These are phyloP conservation scores for Troides oblongomaculatus DNA, from an alignment of 2,888 invertebrate genomes.

Conservation along the genomic window DNA sequence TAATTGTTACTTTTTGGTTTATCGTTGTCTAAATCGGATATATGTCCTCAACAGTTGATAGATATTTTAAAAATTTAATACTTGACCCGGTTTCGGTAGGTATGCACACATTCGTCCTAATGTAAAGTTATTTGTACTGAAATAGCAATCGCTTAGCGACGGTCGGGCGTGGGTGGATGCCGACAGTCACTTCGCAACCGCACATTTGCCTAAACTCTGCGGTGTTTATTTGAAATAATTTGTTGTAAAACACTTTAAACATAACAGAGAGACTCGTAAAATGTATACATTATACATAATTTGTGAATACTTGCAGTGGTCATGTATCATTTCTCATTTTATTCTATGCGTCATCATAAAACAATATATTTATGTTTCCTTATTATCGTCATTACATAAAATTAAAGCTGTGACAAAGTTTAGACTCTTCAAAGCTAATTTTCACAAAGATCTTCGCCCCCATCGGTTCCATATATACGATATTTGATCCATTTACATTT, in stretches of 20 bases:
- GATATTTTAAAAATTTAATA: conserved; percentile 46
- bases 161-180: conserved; percentile 40
- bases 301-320: not conserved
- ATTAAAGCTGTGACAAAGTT: too few relatives aligned
- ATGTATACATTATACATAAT: not conserved
- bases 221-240: not conserved
- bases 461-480: too few relatives aligned
- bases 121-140: conserved; percentile 41
- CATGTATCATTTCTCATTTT: not conserved
- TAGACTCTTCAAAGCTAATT: too few relatives aligned
- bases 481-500: not conserved
- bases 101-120: conserved; percentile 42
- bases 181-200: conserved; percentile 42
- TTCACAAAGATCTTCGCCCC: too few relatives aligned
- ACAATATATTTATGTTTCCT: not conserved
- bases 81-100: conserved; percentile 49
- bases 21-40: not conserved
- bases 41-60: conserved; percentile 29
- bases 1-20: not conserved
- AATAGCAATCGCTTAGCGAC: conserved; percentile 51
- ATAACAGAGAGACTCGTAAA: not conserved
- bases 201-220: conserved; percentile 43
- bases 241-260: not conserved
- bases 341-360: not conserved
- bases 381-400: not conserved